Conservation (phyloP, 2,797 vertebrate genomes). For the Dromococcyx pavoninus region DNA sequence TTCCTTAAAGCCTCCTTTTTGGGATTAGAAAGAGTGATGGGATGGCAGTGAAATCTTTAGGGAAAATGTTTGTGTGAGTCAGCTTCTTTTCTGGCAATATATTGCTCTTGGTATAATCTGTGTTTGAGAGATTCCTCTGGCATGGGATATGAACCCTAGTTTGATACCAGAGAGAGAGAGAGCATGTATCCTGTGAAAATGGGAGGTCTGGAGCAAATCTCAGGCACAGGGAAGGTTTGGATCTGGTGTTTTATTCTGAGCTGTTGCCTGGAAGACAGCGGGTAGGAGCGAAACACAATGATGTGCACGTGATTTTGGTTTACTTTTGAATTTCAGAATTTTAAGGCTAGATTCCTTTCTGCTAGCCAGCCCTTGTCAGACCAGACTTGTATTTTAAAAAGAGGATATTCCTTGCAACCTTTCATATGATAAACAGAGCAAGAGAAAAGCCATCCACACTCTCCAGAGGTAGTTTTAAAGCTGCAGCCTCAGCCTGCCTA, state of each 20-base stretch:
- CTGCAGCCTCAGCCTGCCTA: not conserved
- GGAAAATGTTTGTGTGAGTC: not conserved
- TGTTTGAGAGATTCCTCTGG: not conserved
- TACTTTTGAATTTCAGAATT: not conserved
- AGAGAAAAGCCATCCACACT: not conserved
- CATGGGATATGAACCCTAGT: not conserved
- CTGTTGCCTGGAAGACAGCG: not conserved
- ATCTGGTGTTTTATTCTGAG: not conserved
- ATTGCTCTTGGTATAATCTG: not conserved
- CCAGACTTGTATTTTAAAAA: not conserved
- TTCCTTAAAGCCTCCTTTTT: not conserved
- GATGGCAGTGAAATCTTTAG: not conserved
- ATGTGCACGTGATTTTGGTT: not conserved
- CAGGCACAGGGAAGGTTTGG: not conserved
- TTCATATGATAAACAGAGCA: not conserved
- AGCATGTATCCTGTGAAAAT: not conserved
- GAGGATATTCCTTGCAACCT: not conserved
- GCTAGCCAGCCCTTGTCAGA: not conserved
- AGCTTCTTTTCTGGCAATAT: not conserved
- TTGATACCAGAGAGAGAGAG: not conserved
- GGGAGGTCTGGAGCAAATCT: not conserved
- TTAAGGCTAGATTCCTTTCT: not conserved
- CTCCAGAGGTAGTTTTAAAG: not conserved
- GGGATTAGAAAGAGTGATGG: not conserved
- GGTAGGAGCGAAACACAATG: not conserved